Percentiles rank a stretch among this genome's conserved stretches.
Evolutionary conservation across 2,113 vertebrate genomes (phyloP).

Genomic region (Corythoichthys haematopterus): DNA sequence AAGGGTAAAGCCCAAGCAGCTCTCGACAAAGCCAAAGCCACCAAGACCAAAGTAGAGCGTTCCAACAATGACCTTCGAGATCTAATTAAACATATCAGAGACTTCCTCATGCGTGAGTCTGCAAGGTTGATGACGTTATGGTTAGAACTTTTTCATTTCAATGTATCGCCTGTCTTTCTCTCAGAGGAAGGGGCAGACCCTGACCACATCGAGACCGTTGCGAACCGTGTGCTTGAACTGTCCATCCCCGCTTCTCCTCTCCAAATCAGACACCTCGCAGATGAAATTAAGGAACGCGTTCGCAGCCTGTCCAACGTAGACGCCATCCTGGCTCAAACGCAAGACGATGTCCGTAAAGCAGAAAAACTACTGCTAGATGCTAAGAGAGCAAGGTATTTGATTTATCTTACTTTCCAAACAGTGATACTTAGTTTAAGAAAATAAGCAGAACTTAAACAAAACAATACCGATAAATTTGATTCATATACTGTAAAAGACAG

Average conservation of each 20-base stretch:
- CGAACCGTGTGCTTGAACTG: conserved; percentile 85
- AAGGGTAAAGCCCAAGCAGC: conserved; percentile 81
- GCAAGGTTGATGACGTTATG: not conserved
- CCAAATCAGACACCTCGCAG: conserved; percentile 84
- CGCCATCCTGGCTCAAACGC: conserved; percentile 83
- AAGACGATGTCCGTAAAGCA: conserved; percentile 79
- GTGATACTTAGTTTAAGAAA: not conserved
- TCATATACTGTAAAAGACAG: too few species aligned
- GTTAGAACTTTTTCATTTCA: not conserved
- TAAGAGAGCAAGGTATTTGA: conserved; percentile 78
- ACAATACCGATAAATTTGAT: too few species aligned
- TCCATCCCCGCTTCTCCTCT: conserved; percentile 88
- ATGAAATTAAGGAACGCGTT: conserved; percentile 88
- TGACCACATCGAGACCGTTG: conserved; percentile 89
- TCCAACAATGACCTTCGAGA: conserved; percentile 90
- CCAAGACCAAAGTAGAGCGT: conserved; percentile 82
- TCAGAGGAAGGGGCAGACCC: conserved; percentile 95
- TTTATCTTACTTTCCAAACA: not conserved
- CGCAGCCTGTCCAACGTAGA: conserved; percentile 89
- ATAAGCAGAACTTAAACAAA: too few species aligned
- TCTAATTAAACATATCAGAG: conserved; percentile 89
- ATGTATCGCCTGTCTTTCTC: conserved; percentile 1
- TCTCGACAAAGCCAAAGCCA: conserved; percentile 84
- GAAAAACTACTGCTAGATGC: conserved; percentile 85
- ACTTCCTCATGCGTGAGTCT: conserved; percentile 91